Evolutionary conservation across 2,888 invertebrate genomes (phyloP).

Genomic region (Molorchus minor): DNA sequence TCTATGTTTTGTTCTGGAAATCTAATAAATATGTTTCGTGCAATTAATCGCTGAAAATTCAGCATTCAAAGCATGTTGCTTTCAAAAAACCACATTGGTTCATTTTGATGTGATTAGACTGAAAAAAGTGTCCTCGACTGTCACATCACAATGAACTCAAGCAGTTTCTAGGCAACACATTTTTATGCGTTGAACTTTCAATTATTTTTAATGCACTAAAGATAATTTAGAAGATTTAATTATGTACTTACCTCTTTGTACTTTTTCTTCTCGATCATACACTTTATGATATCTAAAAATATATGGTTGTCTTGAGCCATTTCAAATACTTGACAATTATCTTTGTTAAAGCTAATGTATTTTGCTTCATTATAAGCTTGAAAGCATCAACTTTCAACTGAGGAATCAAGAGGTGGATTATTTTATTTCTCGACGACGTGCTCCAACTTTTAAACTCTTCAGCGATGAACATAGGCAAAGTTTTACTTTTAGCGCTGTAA

Average conservation of each 20-base stretch:
- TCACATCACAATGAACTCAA: no score
- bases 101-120: no score
- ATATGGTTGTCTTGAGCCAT: constrained; percentile 69
- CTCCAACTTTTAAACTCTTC: constrained; percentile 70
- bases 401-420: constrained; percentile 63
- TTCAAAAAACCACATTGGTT: no score
- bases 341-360: constrained; percentile 70
- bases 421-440: constrained; percentile 56
- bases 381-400: constrained; percentile 77
- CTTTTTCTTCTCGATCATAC: constrained; percentile 66
- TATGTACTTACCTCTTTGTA: constrained; percentile 71
- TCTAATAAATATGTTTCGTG: no score
- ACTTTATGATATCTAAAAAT: constrained; percentile 70
- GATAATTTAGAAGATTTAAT: not conserved
- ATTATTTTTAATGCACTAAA: no score
- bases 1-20: no score
- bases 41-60: no score
- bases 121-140: no score
- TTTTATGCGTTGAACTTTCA: no score
- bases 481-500: constrained; percentile 70
- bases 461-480: constrained; percentile 70
- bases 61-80: no score
- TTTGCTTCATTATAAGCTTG: constrained; percentile 74
- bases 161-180: no score
- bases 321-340: constrained; percentile 72